phyloP scores from a whole-genome alignment of 2,113 vertebrate species.

The Perccottus glenii region DNA sequence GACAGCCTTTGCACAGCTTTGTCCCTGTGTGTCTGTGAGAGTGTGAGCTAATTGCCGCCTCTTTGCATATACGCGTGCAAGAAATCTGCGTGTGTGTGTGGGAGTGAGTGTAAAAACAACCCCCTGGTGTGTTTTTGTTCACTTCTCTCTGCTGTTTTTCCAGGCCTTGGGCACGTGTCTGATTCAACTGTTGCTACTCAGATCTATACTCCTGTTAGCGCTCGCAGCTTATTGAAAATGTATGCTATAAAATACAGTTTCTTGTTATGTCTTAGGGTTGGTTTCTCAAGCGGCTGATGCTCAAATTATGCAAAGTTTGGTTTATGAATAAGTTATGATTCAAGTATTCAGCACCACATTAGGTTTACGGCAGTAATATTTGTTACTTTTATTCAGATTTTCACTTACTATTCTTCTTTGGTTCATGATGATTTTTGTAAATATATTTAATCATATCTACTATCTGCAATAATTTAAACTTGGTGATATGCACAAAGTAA shows the following conservation, averaged over 20 bases:
- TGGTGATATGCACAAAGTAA: too few species aligned
- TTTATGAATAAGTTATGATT: conserved; percentile 34
- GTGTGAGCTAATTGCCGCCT: conserved; percentile 41
- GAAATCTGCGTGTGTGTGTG: conserved; percentile 10
- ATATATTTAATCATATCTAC: too few species aligned
- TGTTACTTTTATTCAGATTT: conserved; percentile 2
- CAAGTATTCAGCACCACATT: conserved; percentile 11
- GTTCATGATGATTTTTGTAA: background rate
- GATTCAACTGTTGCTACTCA: conserved; percentile 42
- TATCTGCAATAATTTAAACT: too few species aligned
- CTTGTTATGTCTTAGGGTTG: background rate
- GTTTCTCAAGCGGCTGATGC: background rate
- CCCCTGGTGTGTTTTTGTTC: conserved; percentile 48
- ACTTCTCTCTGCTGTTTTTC: conserved; percentile 27
- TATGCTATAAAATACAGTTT: conserved; percentile 2
- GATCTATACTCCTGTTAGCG: conserved; percentile 23
- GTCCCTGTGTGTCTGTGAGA: conserved; percentile 18
- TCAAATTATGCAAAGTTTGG: conserved; percentile 13
- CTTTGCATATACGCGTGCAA: background rate
- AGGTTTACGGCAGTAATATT: too few species aligned
- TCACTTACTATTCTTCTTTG: background rate
- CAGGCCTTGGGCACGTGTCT: conserved; percentile 34
- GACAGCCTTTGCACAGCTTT: conserved; percentile 31
- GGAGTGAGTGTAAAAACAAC: conserved; percentile 34
- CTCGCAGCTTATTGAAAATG: conserved; percentile 29